Base-by-base conservation (phyloP, 2,797 vertebrate genomes). In the Sebastes taczanowskii region DNA sequence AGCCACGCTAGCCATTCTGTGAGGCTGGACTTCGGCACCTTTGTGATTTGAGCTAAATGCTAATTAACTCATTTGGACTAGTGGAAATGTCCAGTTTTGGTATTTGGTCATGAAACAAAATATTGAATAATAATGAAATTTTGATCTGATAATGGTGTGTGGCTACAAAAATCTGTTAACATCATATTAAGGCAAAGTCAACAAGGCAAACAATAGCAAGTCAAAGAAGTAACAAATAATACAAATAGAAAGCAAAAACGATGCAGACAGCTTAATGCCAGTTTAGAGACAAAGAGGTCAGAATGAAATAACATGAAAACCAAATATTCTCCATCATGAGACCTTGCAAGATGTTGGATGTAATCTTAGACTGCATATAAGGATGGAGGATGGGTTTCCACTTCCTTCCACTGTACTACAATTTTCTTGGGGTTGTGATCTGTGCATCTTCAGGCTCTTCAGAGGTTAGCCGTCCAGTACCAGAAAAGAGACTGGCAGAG, bases 401-500 rank as follows among this genome's bases (percentile, higher is more conserved):
- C 13, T 38, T 38, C 35, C 35, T 38, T 38, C 13, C 35, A 38
- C 35, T 38, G 35, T 38, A 38, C 35, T 38, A 38, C 35, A 38
- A 38, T 38, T 27, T 35, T 25, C 30, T 38, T 32, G 22, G 2
- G 9, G 14, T 52, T 61, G 32, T 83, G n/a, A 46, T 65, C 11
- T 64, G 5, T 74, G 30, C 7, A 2, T 82, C 89, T 90, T 2
- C 0, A 98, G 97, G 97, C 97, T 0, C 94, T 98, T 59, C 97
- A 97, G 93, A 96, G 97, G 70, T 94, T 98, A 91, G 97, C 96
- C 0, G 88, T 95, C 71, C 97, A 97, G 80, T 97, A 96, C 3
- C 92, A 97, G 92, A 98, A 96, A 94, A 96, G 93, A 91, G 97
- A 98, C 78, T 97, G 96, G 92, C 96, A 97, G 49, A 93, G 97